Evolutionary conservation across 2,113 vertebrate genomes (phyloP).

Genomic region (Trematocara nigrifrons): DNA sequence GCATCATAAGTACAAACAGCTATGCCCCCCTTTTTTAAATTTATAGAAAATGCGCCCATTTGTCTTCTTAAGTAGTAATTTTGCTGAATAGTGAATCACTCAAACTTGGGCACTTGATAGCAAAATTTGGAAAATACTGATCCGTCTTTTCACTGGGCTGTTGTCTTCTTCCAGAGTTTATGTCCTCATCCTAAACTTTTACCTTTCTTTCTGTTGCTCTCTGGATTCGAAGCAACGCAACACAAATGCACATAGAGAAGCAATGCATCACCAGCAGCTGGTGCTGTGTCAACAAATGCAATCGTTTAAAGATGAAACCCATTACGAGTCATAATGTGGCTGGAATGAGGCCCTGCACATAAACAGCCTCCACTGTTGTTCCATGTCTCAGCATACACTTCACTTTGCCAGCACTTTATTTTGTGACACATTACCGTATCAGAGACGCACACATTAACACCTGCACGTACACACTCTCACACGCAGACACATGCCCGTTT

Average conservation of each 20-base stretch:
- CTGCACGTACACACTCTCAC: not conserved
- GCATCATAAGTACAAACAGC: not conserved
- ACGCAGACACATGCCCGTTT: not conserved
- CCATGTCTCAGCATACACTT: not conserved
- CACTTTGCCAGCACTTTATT: constrained; percentile 17
- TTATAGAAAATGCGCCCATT: not conserved
- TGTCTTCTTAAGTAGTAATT: not conserved
- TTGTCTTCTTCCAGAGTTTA: not conserved
- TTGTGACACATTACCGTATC: constrained; percentile 22
- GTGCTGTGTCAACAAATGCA: not conserved
- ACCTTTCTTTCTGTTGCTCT: not conserved
- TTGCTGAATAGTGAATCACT: not conserved
- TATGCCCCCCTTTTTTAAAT: not conserved
- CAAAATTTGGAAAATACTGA: not conserved
- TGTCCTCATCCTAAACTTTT: not conserved
- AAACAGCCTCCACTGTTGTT: constrained; percentile 4
- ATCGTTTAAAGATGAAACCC: constrained; percentile 29
- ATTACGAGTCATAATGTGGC: constrained; percentile 26
- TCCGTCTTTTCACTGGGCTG: not conserved
- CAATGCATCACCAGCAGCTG: not conserved
- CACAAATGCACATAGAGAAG: not conserved
- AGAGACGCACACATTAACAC: constrained; percentile 6
- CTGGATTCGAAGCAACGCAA: not conserved
- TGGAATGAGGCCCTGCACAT: constrained; percentile 1
- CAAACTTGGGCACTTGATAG: not conserved